Evolutionary conservation across 2,797 vertebrate species (phyloP).

Genomic region (Mus minutoides): DNA sequence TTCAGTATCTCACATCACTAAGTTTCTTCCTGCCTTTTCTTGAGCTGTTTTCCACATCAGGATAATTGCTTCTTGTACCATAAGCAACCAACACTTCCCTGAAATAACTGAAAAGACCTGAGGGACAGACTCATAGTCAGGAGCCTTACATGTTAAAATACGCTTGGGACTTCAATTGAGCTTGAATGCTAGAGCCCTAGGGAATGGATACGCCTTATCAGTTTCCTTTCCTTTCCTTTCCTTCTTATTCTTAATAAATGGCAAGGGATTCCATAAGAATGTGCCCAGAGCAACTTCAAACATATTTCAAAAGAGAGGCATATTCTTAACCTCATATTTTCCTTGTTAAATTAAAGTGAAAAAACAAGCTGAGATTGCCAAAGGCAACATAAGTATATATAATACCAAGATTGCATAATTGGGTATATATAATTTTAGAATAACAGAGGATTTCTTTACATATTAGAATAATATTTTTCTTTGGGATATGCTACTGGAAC

Average conservation of each 20-base stretch:
- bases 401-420: slow-evolving; percentile 52
- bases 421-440: slow-evolving; percentile 56
- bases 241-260: slow-evolving; percentile 74
- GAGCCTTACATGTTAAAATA: slow-evolving; percentile 72
- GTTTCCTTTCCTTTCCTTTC: slow-evolving; percentile 71
- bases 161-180: slow-evolving; percentile 43
- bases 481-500: slow-evolving; percentile 1
- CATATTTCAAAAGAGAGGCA: slow-evolving; percentile 48
- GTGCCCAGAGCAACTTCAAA: slow-evolving; percentile 59
- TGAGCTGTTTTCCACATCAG: slow-evolving; percentile 65
- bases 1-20: slow-evolving; percentile 51
- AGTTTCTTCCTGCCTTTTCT: slow-evolving; percentile 60
- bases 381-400: background rate
- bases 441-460: slow-evolving; percentile 13
- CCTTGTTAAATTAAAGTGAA: slow-evolving; percentile 66
- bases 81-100: slow-evolving; percentile 72
- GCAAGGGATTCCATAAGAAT: slow-evolving; percentile 56
- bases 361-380: background rate
- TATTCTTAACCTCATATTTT: slow-evolving; percentile 10
- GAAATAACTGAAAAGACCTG: slow-evolving; percentile 74
- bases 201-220: slow-evolving; percentile 63
- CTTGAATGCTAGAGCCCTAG: slow-evolving; percentile 65
- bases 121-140: slow-evolving; percentile 71
- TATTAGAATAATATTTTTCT: slow-evolving; percentile 57
- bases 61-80: slow-evolving; percentile 73